Percentiles rank a stretch among this genome's conserved stretches.
Conservation (phyloP, 2,113 vertebrate species). For the Colossoma macropomum region DNA sequence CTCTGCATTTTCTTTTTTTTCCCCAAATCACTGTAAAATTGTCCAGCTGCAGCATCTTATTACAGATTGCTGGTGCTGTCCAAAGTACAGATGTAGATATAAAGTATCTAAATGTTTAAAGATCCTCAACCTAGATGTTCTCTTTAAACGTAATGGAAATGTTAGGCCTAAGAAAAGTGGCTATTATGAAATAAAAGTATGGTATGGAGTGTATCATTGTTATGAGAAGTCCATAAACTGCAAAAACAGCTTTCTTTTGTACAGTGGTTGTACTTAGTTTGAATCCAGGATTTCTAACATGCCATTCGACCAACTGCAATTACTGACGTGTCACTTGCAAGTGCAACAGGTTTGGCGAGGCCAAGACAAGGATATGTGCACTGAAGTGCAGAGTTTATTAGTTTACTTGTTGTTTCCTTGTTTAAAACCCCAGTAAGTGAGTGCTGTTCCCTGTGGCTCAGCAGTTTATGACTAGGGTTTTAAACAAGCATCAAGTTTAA, state of each 20-base stretch:
- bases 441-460: not conserved
- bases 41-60: no score
- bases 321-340: not conserved
- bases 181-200: no score
- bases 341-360: constrained; percentile 3
- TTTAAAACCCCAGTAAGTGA: not conserved
- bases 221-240: not conserved
- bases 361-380: not conserved
- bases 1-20: no score
- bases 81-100: not conserved
- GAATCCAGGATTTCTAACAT: no score
- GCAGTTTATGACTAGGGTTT: not conserved
- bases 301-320: no score
- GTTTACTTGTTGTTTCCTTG: not conserved
- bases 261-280: not conserved
- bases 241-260: not conserved
- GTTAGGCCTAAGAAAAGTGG: no score
- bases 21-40: no score
- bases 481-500: no score
- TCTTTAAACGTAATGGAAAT: no score
- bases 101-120: not conserved
- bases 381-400: constrained; percentile 1
- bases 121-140: no score
- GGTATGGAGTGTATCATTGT: no score
- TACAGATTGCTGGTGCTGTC: not conserved